These are phyloP conservation scores for Microplitis manilae DNA, from an alignment of 2,888 invertebrate species.

Conservation along the genomic window DNA sequence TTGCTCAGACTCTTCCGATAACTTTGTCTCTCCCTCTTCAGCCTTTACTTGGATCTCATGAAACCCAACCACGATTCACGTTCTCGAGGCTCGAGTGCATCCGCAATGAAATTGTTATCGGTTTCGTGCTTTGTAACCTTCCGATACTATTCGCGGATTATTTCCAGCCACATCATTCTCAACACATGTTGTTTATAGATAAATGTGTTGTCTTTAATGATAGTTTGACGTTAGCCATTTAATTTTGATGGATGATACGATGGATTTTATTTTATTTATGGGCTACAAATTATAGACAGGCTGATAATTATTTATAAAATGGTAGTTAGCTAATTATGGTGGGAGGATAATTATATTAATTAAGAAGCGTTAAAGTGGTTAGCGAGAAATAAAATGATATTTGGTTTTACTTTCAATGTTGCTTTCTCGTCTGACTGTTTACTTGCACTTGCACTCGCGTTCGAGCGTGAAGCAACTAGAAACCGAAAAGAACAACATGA, in stretches of 20 bases:
- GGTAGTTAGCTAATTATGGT: background rate
- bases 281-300: too few species aligned
- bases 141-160: conserved; percentile 11
- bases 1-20: background rate
- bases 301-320: background rate
- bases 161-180: background rate
- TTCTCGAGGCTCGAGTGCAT: conserved; percentile 6
- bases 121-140: conserved; percentile 16
- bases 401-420: conserved; percentile 24
- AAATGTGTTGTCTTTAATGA: conserved; percentile 2
- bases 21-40: background rate
- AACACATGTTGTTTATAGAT: background rate
- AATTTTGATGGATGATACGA: conserved; percentile 50
- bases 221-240: conserved; percentile 49
- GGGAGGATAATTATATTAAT: conserved; percentile 32
- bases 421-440: conserved; percentile 39
- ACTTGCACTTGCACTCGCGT: conserved; percentile 53
- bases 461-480: conserved; percentile 50
- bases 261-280: too few species aligned
- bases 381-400: background rate
- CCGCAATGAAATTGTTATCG: conserved; percentile 31
- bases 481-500: conserved; percentile 46
- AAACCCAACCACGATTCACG: background rate
- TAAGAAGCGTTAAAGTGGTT: conserved; percentile 2
- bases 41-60: background rate